Evolutionary conservation across 64 coral and sea anemone species (phyloP).

Genomic region (Actinia equina): DNA sequence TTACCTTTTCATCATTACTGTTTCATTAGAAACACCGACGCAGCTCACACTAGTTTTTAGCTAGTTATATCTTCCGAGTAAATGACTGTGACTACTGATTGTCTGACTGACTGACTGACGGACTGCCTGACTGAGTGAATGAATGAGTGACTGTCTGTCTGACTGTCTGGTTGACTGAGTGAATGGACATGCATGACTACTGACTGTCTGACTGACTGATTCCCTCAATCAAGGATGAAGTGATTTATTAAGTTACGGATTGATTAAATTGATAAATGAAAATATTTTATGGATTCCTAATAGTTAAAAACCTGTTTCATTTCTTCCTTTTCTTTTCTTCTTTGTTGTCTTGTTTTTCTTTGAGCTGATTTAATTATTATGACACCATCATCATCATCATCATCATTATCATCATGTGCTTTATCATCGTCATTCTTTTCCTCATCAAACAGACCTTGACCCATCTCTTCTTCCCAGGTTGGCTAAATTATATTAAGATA

Average conservation of each 20-base stretch:
- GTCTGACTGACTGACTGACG: no score
- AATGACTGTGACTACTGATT: neutral
- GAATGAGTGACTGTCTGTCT: no score
- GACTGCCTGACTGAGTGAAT: no score
- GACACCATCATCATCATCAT: constrained; percentile 20
- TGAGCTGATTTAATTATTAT: constrained; percentile 21
- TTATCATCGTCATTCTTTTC: constrained; percentile 17
- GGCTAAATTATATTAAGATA: constrained; percentile 47
- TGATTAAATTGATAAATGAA: neutral
- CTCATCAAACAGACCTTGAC: constrained; percentile 82
- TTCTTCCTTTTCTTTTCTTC: constrained; percentile 62
- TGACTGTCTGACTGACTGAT: no score
- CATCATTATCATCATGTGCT: constrained; percentile 22
- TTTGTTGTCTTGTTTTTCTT: constrained; percentile 81
- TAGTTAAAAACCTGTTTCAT: constrained; percentile 33
- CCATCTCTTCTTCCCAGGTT: constrained; percentile 96
- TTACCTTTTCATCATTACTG: no score
- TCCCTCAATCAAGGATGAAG: no score
- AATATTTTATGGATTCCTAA: neutral
- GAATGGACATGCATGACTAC: no score
- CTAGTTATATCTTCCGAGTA: no score
- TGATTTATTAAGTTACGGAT: no score
- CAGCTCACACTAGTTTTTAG: no score
- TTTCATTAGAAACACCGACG: no score
- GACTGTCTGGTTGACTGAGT: no score